phyloP scores from a whole-genome alignment of 2,888 invertebrate species.

The Proisotoma minuta region DNA sequence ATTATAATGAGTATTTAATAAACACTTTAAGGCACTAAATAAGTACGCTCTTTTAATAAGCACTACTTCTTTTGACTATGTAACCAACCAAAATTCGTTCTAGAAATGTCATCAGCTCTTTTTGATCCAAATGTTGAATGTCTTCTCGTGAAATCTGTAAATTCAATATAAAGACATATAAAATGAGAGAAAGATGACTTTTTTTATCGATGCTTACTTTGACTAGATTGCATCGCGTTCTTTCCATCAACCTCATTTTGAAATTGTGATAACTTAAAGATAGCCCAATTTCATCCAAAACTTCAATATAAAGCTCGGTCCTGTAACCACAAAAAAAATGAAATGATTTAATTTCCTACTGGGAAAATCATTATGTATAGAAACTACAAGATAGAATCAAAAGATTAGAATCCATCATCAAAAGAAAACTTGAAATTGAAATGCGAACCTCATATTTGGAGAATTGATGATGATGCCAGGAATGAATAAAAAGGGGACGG shows the following conservation, averaged over 20 bases:
- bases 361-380: too few relatives aligned
- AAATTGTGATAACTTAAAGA: slow-evolving; percentile 1
- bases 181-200: too few relatives aligned
- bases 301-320: slow-evolving; percentile 10
- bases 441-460: too few relatives aligned
- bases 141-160: background rate
- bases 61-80: background rate
- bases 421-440: too few relatives aligned
- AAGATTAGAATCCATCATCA: too few relatives aligned
- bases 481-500: slow-evolving; percentile 21
- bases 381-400: too few relatives aligned
- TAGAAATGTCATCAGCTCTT: background rate
- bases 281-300: slow-evolving; percentile 12
- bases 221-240: background rate
- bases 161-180: too few relatives aligned
- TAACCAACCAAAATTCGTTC: background rate
- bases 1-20: background rate
- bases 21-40: background rate
- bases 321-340: background rate
- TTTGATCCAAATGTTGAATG: slow-evolving; percentile 1
- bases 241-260: slow-evolving; percentile 15
- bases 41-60: background rate
- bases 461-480: slow-evolving; percentile 18
- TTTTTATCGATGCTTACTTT: too few relatives aligned
- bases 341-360: too few relatives aligned